Base-by-base conservation (phyloP, 2,113 vertebrate genomes). In the Macrotus californicus region DNA sequence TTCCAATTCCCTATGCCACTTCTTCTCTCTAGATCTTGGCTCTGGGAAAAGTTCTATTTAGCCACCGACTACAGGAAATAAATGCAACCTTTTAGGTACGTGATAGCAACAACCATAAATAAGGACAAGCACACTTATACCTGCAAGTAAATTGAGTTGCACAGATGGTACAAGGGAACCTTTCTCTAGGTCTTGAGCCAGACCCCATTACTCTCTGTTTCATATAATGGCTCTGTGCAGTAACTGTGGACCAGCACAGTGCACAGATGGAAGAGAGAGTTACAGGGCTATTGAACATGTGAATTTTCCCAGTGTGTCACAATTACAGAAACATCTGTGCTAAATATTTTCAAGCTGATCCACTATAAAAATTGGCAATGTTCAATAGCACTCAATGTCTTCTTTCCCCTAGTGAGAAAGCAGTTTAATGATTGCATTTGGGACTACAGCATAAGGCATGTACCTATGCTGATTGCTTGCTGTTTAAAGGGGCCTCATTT, bases 321-420 rank as follows among this genome's bases (percentile, higher is more conserved):
- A 98, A 98, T 98, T 98, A 98, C 96, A 96, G 98, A 98, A 98
- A 98, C 98, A 98, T 98, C 98, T 98, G 98, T 98, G 98, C 98
- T 98, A 98, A 98, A 98, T 98, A 98, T 98, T 98, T 98, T 98
- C 98, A 98, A 98, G 98, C 98, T 98, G 98, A 98, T 98, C 95
- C 97, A 92, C 97, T 97, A 97, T 97, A 98, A 98, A 98, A 98
- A 98, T 97, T 98, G 97, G 97, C 98, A 98, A 97, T 98, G 98
- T 98, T 98, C 98, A 98, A 98, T 98, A 98, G 98, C 89, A 97
- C 96, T 98, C 96, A 83, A 96, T 97, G 97, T 97, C 96, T 93
- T 73, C 66, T 96, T 97, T 96, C 91, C 97, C 97, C 97, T 96
- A 70, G 97, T 96, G 98, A 94, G 94, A 97, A 96, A 95, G 94